Evolutionary conservation across 2,888 invertebrate genomes (phyloP).

Genomic region (Agrochola circellaris): DNA sequence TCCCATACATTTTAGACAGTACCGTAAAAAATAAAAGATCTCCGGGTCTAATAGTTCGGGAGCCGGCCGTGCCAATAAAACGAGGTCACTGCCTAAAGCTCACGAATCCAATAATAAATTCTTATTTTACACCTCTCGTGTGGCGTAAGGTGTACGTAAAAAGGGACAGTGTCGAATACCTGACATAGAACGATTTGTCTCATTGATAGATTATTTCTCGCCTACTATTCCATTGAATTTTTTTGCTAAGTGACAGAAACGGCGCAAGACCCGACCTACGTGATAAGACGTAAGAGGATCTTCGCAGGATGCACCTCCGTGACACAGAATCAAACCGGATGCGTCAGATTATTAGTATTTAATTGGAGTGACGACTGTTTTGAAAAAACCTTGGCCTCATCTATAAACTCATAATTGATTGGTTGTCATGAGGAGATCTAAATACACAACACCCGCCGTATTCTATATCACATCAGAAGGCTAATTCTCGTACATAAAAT

Average conservation of each 20-base stretch:
- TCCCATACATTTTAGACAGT: constrained; percentile 25
- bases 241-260: neutral
- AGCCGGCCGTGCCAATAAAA: constrained; percentile 74
- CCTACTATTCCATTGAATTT: neutral
- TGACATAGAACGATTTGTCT: constrained; percentile 44
- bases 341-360: too few relatives aligned
- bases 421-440: too few relatives aligned
- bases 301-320: too few relatives aligned
- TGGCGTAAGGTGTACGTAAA: constrained; percentile 47
- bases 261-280: too few relatives aligned
- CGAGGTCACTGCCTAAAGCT: constrained; percentile 73
- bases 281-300: neutral
- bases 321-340: neutral
- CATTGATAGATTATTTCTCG: constrained; percentile 19
- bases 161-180: constrained; percentile 37
- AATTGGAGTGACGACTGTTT: neutral
- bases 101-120: constrained; percentile 81
- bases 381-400: neutral
- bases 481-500: too few relatives aligned
- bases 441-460: neutral
- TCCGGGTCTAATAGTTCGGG: constrained; percentile 34
- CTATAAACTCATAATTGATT: too few relatives aligned
- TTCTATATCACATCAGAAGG: neutral
- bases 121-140: constrained; percentile 78
- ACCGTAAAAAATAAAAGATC: constrained; percentile 45